Percentiles rank a stretch among this genome's conserved stretches.
These are phyloP conservation scores for Spisula solida DNA, from an alignment of 2,888 invertebrate species.

Conservation along the genomic window DNA sequence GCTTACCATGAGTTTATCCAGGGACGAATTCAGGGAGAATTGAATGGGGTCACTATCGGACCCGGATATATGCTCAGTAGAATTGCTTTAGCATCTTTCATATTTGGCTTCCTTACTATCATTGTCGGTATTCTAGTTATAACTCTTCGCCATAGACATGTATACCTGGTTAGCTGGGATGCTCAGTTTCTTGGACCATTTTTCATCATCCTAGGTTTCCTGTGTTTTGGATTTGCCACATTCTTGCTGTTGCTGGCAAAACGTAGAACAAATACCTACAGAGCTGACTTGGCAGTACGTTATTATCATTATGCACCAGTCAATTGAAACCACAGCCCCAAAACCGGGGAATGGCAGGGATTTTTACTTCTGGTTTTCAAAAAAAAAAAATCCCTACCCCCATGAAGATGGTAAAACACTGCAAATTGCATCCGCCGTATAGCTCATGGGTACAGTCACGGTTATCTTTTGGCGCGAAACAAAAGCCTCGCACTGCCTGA, in stretches of 20 bases:
- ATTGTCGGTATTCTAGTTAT: conserved; percentile 80
- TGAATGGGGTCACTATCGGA: conserved; percentile 81
- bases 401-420: no score
- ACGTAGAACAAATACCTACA: conserved; percentile 78
- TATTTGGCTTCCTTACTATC: conserved; percentile 73
- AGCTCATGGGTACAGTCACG: no score
- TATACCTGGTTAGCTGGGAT: conserved; percentile 82
- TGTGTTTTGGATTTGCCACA: conserved; percentile 75
- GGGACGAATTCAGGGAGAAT: conserved; percentile 77
- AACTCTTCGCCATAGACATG: conserved; percentile 79
- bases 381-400: no score
- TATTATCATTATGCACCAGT: not conserved
- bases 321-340: no score
- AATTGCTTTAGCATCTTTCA: conserved; percentile 68
- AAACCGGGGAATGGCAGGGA: no score
- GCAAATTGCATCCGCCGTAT: no score
- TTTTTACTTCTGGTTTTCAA: no score
- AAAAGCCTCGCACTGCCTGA: no score
- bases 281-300: conserved; percentile 82
- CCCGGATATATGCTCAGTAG: conserved; percentile 77
- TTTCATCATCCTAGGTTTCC: conserved; percentile 79
- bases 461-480: no score
- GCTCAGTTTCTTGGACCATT: conserved; percentile 81
- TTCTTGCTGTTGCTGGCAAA: conserved; percentile 77
- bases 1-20: conserved; percentile 83